phyloP scores from a whole-genome alignment of 1,140 invertebrate genomes.

The Rhizoglyphus robini region DNA sequence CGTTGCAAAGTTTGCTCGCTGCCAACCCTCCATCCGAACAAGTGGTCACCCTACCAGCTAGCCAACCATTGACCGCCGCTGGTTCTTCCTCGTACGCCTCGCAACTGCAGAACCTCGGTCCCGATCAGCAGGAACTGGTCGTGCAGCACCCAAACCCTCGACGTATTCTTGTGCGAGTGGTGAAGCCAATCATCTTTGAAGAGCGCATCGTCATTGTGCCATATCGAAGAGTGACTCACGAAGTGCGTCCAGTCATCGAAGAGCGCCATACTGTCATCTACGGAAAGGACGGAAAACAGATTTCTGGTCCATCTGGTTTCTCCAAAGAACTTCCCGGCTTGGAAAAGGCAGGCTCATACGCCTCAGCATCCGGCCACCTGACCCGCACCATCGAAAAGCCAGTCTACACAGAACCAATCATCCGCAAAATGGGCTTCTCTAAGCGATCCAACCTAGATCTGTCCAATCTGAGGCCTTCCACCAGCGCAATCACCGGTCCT shows the following conservation, averaged over 20 bases:
- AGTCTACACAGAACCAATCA: slow-evolving; percentile 17
- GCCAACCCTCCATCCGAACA: slow-evolving; percentile 11
- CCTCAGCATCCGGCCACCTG: not conserved
- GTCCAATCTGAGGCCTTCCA: not conserved
- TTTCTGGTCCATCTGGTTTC: slow-evolving; percentile 3
- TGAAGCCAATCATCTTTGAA: slow-evolving; percentile 20
- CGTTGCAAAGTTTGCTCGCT: not conserved
- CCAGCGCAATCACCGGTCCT: not conserved
- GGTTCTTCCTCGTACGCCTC: not conserved
- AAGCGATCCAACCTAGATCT: not conserved
- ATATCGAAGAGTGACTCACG: slow-evolving; percentile 19
- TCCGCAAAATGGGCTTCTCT: slow-evolving; percentile 14
- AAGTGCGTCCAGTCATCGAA: slow-evolving; percentile 16
- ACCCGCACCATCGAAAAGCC: slow-evolving; percentile 13
- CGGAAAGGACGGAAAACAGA: slow-evolving; percentile 19
- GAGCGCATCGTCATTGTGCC: slow-evolving; percentile 20
- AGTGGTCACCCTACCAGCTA: slow-evolving; percentile 10
- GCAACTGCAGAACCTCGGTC: not conserved
- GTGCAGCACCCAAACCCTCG: slow-evolving; percentile 18
- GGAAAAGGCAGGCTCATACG: slow-evolving; percentile 15
- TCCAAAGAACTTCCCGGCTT: not conserved
- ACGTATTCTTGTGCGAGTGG: slow-evolving; percentile 18
- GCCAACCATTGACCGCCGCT: slow-evolving; percentile 5
- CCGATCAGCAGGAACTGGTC: slow-evolving; percentile 15
- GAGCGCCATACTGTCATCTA: slow-evolving; percentile 20